Percentiles rank a stretch among this genome's conserved stretches.
Conservation (phyloP, 2,888 invertebrate species). For the Elmis aenea region DNA sequence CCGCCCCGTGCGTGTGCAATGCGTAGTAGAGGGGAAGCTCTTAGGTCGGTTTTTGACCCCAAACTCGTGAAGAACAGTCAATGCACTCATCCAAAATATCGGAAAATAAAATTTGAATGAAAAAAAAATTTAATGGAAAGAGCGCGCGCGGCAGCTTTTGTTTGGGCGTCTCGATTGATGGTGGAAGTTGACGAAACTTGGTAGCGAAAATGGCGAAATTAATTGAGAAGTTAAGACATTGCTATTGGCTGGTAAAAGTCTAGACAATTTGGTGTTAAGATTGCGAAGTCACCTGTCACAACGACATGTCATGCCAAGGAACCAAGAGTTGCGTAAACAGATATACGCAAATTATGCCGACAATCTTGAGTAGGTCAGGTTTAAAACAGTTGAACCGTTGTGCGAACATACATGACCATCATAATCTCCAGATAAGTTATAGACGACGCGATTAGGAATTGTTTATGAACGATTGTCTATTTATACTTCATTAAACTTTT, state of each 20-base stretch:
- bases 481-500: conserved; percentile 18
- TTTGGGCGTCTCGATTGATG: too few species aligned
- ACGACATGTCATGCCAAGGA: too few species aligned
- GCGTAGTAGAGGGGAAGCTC: conserved; percentile 32
- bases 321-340: conserved; percentile 18
- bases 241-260: too few species aligned
- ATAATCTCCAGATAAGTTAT: conserved; percentile 21
- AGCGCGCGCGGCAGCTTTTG: too few species aligned
- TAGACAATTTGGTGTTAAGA: too few species aligned
- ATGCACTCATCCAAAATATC: conserved; percentile 12
- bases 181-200: too few species aligned
- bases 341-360: conserved; percentile 13
- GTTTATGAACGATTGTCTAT: conserved; percentile 17
- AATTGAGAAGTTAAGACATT: too few species aligned
- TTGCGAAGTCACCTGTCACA: too few species aligned
- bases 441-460: conserved; percentile 13
- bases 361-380: conserved; percentile 25
- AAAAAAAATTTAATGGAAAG: too few species aligned
- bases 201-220: too few species aligned
- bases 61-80: too few species aligned
- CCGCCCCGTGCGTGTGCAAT: conserved; percentile 43
- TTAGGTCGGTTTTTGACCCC: conserved; percentile 44
- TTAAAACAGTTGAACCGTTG: conserved; percentile 18
- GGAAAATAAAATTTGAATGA: conserved; percentile 6
- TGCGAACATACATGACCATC: conserved; percentile 21